Conservation (phyloP, 2,113 vertebrate species). For the Nycticryphes semicollaris region DNA sequence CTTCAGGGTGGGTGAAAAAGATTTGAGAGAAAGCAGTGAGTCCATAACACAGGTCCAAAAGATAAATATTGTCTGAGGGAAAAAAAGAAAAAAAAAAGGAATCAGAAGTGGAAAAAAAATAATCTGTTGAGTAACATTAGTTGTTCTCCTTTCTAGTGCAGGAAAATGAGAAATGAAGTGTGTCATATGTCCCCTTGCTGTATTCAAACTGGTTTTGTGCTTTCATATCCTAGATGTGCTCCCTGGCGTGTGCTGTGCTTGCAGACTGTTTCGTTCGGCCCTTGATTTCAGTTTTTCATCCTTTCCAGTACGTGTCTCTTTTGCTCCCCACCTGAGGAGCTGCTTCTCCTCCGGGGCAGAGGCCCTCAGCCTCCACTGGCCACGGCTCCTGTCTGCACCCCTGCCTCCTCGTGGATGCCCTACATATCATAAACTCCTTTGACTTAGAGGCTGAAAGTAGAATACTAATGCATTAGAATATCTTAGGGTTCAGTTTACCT, state of each 20-base stretch:
- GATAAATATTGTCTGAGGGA: background rate
- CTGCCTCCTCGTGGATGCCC: accelerated
- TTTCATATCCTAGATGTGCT: constrained; percentile 24
- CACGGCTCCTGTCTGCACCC: background rate
- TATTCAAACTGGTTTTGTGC: constrained; percentile 45
- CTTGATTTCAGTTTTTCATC: background rate
- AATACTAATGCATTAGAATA: background rate
- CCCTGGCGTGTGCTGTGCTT: background rate
- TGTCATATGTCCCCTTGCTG: constrained; percentile 20
- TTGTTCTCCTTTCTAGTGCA: background rate
- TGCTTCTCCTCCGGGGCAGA: background rate
- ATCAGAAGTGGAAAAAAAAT: background rate
- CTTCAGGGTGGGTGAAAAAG: constrained; percentile 7
- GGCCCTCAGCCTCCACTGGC: background rate
- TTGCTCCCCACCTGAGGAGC: background rate
- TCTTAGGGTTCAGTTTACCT: background rate
- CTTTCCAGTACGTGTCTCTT: background rate
- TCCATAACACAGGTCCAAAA: background rate
- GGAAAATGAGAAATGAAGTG: background rate
- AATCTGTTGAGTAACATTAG: background rate
- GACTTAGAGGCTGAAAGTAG: background rate
- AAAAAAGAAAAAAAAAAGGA: background rate
- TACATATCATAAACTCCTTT: constrained; percentile 16
- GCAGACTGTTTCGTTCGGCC: accelerated
- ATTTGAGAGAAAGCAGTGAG: constrained; percentile 32